Percentiles rank a stretch among this genome's conserved stretches.
Conservation (phyloP, 2,888 invertebrate genomes). For the Ophonus ardosiacus region DNA sequence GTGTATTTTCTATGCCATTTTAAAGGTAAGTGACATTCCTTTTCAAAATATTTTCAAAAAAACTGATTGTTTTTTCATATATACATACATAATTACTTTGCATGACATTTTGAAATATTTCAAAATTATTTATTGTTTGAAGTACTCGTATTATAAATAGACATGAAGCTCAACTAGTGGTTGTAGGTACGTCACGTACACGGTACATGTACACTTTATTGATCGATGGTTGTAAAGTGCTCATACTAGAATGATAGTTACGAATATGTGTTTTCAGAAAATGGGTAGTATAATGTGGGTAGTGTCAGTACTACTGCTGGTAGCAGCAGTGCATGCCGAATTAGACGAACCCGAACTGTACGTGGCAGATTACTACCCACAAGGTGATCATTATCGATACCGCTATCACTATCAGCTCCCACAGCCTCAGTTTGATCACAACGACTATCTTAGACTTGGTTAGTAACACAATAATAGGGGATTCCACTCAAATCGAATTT, state of each 20-base stretch:
- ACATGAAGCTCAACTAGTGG: neutral
- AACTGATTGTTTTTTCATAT: no score
- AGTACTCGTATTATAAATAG: neutral
- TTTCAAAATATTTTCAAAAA: neutral
- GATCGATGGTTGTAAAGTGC: neutral
- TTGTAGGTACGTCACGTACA: neutral
- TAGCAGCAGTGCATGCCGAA: neutral
- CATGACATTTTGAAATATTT: neutral
- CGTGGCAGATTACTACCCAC: slow-evolving; percentile 39
- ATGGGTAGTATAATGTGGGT: neutral
- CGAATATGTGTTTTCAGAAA: neutral
- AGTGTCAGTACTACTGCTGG: neutral
- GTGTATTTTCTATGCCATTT: neutral
- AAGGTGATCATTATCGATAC: neutral
- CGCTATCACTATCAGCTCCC: neutral
- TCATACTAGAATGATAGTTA: neutral
- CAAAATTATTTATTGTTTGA: neutral
- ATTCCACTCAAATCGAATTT: no score
- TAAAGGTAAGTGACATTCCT: neutral
- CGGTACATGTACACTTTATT: neutral
- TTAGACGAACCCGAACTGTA: slow-evolving; percentile 28
- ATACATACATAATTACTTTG: neutral
- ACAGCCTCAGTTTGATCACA: neutral
- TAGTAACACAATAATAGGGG: no score
- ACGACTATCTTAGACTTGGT: slow-evolving; percentile 36